Evolutionary conservation across 2,888 invertebrate species (phyloP), one percentile per base, ranked within the genome.

Genomic region (Cepaea hortensis): DNA sequence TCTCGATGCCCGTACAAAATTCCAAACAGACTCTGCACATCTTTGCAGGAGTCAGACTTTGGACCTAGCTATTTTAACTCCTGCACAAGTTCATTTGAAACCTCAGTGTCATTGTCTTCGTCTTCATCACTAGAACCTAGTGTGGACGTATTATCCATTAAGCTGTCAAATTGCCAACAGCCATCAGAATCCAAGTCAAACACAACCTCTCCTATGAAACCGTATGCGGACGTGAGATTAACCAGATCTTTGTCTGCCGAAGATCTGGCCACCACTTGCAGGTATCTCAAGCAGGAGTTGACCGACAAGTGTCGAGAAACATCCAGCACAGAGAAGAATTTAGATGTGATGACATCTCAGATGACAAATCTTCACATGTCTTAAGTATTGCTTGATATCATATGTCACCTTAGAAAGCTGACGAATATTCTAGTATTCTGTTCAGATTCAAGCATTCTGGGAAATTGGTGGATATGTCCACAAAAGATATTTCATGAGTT

Each of bases 1-100:
- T 90, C 89, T 55, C 85, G 90, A 20, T 91, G 91, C 83, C 93
- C 93, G 2, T 93, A 93, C 76, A 92, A 92, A 85, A 91, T 93
- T 81, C 93, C 93, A 20, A 92, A 93, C 91, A 87, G 92, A 55
- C 81, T 93, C 35, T 90, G 90, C 55, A 89, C 90, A 87, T 91
- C 92, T 18, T 89, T 91, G 83, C 91, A 91, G 81, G 91, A 91
- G 65, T 88, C 90, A 79, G 90, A 90, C 79, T 88, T 90, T 72
- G 82, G 89, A n/a, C 83, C 86, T 46, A 88, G 88, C 9, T 77
- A 82, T n/a, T 86, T 86, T 55, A 55, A 70, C n/a, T 23, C 77
- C 5, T 20, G 70, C 70, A 11, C 68, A 46, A 82, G 82, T 50
- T 75, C 86, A 23, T 70, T 77, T 48, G 35, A 55, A n/a, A 46